Conservation (phyloP, 2,888 invertebrate species). For the Drosophila paramelanica region DNA sequence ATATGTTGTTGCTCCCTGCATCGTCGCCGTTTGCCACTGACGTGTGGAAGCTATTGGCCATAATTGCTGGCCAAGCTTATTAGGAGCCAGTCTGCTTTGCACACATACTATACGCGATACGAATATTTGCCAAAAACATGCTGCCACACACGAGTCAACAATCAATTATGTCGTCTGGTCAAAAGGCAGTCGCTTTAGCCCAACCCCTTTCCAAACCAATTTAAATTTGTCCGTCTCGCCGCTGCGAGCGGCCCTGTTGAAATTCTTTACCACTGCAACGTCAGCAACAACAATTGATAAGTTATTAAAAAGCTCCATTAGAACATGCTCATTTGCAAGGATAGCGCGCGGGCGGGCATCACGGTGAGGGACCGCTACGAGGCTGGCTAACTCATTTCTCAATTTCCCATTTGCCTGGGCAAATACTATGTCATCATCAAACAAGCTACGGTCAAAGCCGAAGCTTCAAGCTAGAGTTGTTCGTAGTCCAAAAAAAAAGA, state of each 20-base stretch:
- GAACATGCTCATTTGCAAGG: slow-evolving; percentile 49
- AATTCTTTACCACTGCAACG: slow-evolving; percentile 25
- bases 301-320: slow-evolving; percentile 74
- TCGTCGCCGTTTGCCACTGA: slow-evolving; percentile 21
- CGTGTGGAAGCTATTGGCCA: slow-evolving; percentile 35
- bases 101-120: slow-evolving; percentile 7
- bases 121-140: slow-evolving; percentile 33
- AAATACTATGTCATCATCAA: slow-evolving; percentile 66
- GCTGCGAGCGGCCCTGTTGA: slow-evolving; percentile 1
- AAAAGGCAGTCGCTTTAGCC: slow-evolving; percentile 1
- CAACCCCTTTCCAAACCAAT: not conserved
- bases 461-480: slow-evolving; percentile 21
- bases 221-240: not conserved
- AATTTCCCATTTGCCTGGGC: slow-evolving; percentile 67
- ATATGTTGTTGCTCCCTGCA: not conserved
- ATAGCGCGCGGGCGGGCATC: not conserved
- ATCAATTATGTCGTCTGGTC: slow-evolving; percentile 50
- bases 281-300: slow-evolving; percentile 55
- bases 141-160: slow-evolving; percentile 41
- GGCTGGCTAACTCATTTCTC: slow-evolving; percentile 50
- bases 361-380: not conserved
- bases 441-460: slow-evolving; percentile 49
- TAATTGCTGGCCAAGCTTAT: slow-evolving; percentile 44
- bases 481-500: slow-evolving; percentile 6
- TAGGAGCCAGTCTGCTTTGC: slow-evolving; percentile 20